These are phyloP conservation scores for Ophion ellenae DNA, from an alignment of 2,888 invertebrate species.

Conservation along the genomic window DNA sequence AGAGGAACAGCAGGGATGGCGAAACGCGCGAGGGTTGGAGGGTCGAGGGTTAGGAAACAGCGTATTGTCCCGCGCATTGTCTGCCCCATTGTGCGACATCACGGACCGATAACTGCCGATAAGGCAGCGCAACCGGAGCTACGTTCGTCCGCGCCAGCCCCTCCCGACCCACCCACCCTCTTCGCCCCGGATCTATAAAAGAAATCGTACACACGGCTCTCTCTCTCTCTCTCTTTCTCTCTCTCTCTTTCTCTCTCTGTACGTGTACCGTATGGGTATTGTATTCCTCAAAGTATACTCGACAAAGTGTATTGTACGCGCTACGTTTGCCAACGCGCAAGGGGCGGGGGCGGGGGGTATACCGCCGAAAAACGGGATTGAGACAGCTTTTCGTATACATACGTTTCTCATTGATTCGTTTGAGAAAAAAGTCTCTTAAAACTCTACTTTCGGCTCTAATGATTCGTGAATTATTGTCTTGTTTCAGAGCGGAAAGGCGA, in stretches of 20 bases:
- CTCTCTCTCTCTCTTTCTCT: not conserved
- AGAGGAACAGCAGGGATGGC: slow-evolving; percentile 55
- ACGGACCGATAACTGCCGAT: slow-evolving; percentile 84
- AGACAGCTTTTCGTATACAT: too few species aligned
- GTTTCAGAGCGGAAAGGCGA: slow-evolving; percentile 40
- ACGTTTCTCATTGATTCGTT: too few species aligned
- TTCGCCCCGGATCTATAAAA: slow-evolving; percentile 67
- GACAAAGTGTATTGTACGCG: too few species aligned
- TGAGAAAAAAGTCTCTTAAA: too few species aligned
- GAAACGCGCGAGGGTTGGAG: slow-evolving; percentile 63
- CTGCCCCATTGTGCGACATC: slow-evolving; percentile 84
- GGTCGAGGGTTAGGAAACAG: slow-evolving; percentile 74
- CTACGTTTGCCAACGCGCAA: too few species aligned
- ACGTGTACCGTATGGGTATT: not conserved
- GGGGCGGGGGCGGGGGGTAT: too few species aligned
- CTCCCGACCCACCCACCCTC: slow-evolving; percentile 25
- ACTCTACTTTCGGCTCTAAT: slow-evolving; percentile 18
- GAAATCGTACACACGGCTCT: slow-evolving; percentile 57
- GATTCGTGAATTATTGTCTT: slow-evolving; percentile 33
- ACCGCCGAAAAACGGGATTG: not conserved
- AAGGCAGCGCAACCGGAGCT: slow-evolving; percentile 81
- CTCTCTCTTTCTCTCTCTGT: not conserved
- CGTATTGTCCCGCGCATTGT: slow-evolving; percentile 83
- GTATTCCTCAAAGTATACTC: slow-evolving; percentile 4
- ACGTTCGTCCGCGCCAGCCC: slow-evolving; percentile 63